Evolutionary conservation across 2,113 vertebrate species (phyloP).

Genomic region (Zosterops japonicus): DNA sequence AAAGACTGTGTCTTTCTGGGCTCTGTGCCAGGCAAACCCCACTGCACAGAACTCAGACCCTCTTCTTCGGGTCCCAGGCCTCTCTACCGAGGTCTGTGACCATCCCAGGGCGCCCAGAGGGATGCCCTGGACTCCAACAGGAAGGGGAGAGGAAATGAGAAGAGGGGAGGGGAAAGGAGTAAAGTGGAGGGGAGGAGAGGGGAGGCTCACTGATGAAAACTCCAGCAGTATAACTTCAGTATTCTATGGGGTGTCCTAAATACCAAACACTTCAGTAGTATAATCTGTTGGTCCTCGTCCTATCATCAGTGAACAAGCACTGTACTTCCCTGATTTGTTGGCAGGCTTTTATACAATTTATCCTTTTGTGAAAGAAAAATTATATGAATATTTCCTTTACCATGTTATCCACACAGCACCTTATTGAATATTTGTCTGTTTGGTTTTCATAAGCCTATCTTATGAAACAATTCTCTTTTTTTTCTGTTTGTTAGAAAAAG

Average conservation of each 20-base stretch:
- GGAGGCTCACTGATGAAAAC: not conserved
- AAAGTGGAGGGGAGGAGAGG: not conserved
- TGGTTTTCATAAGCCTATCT: not conserved
- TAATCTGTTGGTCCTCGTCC: not conserved
- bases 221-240: not conserved
- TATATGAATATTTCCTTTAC: not conserved
- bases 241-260: not conserved
- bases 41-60: no score
- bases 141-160: not conserved
- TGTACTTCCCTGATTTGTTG: not conserved
- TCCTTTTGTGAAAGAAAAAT: not conserved
- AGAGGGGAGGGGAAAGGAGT: no score
- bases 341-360: not conserved
- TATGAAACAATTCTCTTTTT: not conserved
- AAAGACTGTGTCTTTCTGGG: no score
- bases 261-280: not conserved
- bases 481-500: not conserved
- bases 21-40: no score
- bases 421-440: not conserved
- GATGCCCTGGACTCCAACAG: no score
- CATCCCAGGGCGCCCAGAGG: no score
- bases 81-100: no score
- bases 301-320: not conserved
- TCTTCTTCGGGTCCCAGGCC: no score
- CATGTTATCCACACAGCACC: not conserved